Percentiles rank a stretch among this genome's conserved stretches.
Conservation (phyloP, 1,140 invertebrate species). For the Coenobita brevimanus region DNA sequence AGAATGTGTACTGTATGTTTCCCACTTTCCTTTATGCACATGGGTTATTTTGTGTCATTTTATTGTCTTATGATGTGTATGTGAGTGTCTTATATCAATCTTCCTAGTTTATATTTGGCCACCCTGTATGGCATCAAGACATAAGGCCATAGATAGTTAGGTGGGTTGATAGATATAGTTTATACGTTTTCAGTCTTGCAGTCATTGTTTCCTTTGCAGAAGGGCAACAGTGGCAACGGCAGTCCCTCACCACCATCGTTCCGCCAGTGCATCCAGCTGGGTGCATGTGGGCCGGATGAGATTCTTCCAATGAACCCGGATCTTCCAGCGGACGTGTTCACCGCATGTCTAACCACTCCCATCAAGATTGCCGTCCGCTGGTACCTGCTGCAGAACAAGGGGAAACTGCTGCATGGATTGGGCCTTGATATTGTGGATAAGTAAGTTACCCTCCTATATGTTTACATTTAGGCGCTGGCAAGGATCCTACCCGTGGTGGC, state of each 20-base stretch:
- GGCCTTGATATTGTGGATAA: constrained; percentile 66
- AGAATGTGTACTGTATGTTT: too few species aligned
- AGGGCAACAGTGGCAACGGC: constrained; percentile 28
- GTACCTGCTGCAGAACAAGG: constrained; percentile 74
- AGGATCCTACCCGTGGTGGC: too few species aligned
- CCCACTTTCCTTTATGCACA: too few species aligned
- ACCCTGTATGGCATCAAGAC: too few species aligned
- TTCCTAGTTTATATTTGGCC: too few species aligned
- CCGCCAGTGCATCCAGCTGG: constrained; percentile 90
- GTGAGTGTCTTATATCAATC: too few species aligned
- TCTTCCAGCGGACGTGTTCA: constrained; percentile 98
- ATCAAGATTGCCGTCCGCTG: constrained; percentile 97
- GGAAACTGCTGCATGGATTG: constrained; percentile 56
- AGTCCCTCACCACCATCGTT: constrained; percentile 47
- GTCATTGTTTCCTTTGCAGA: background rate
- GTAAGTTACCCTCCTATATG: too few species aligned
- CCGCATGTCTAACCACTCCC: constrained; percentile 97
- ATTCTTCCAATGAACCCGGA: constrained; percentile 97
- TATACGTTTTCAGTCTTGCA: background rate
- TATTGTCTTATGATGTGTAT: too few species aligned
- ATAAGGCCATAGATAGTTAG: too few species aligned
- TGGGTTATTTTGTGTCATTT: too few species aligned
- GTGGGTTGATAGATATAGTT: background rate
- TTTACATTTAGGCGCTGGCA: too few species aligned
- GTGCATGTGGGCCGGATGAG: constrained; percentile 93